Evolutionary conservation across 2,888 invertebrate genomes (phyloP).

Genomic region (Buathra laborator): DNA sequence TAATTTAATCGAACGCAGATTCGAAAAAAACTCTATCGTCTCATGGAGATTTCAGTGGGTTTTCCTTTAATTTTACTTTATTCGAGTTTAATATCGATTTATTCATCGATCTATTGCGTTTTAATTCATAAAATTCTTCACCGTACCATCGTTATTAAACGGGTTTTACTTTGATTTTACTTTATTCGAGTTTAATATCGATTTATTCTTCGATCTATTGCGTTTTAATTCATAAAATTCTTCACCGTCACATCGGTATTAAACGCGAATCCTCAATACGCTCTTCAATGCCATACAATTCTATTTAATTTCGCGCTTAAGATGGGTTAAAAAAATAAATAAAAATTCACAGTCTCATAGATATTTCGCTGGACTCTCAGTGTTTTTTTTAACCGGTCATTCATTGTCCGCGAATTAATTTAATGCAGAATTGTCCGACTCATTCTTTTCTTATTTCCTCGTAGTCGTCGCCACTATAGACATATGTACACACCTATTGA

Average conservation of each 20-base stretch:
- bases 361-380: not conserved
- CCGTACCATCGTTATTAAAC: not conserved
- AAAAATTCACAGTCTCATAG: not conserved
- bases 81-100: not conserved
- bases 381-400: not conserved
- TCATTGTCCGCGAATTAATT: not conserved
- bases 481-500: slow-evolving; percentile 45
- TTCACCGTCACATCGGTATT: not conserved
- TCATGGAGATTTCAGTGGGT: slow-evolving; percentile 33
- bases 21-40: not conserved
- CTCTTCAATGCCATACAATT: not conserved
- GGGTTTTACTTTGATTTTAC: not conserved
- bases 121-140: not conserved
- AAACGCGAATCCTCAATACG: not conserved
- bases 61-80: not conserved
- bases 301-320: no score
- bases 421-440: slow-evolving; percentile 17
- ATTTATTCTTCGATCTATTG: not conserved
- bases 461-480: not conserved
- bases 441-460: slow-evolving; percentile 12
- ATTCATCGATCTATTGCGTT: not conserved
- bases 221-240: not conserved
- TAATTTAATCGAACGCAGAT: not conserved
- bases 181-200: not conserved
- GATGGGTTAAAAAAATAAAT: not conserved